Percentiles rank a stretch among this genome's conserved stretches.
Conservation (phyloP, 1,140 invertebrate species). For the Tribolium castaneum region DNA sequence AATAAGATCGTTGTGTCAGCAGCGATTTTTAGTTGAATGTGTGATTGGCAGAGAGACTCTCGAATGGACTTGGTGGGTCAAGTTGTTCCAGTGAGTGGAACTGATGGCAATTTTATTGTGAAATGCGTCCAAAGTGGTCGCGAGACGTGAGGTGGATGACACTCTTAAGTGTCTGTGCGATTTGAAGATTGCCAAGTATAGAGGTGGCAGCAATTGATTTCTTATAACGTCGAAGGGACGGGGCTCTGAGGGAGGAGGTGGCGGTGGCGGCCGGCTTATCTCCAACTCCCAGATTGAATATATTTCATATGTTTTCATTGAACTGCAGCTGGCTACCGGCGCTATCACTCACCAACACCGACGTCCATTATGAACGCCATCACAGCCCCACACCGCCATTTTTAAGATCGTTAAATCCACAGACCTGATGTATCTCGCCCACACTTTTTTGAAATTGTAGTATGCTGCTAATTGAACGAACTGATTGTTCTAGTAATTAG, state of each 20-base stretch:
- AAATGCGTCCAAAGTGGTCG: neutral
- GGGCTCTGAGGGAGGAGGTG: neutral
- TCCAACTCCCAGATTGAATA: conserved; percentile 59
- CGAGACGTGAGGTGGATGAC: neutral
- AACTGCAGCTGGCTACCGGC: conserved; percentile 52
- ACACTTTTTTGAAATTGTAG: neutral
- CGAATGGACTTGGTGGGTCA: neutral
- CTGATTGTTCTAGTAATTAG: too few species aligned
- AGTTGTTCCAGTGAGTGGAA: neutral
- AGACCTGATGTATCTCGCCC: neutral
- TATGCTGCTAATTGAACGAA: too few species aligned
- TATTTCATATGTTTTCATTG: conserved; percentile 62
- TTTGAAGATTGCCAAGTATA: conserved; percentile 23
- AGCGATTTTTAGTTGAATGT: too few species aligned
- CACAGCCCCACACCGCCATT: conserved; percentile 41
- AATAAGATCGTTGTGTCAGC: too few species aligned
- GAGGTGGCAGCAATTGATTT: conserved; percentile 39
- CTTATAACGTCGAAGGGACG: conserved; percentile 23
- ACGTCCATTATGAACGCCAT: conserved; percentile 55
- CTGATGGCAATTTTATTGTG: neutral
- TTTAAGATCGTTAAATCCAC: conserved; percentile 41
- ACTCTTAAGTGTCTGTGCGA: conserved; percentile 8
- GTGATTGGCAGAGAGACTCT: too few species aligned
- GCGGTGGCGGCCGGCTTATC: conserved; percentile 51
- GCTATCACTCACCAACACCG: conserved; percentile 58